Base-by-base conservation (phyloP, 2,113 vertebrate species). In the Etheostoma spectabile region DNA sequence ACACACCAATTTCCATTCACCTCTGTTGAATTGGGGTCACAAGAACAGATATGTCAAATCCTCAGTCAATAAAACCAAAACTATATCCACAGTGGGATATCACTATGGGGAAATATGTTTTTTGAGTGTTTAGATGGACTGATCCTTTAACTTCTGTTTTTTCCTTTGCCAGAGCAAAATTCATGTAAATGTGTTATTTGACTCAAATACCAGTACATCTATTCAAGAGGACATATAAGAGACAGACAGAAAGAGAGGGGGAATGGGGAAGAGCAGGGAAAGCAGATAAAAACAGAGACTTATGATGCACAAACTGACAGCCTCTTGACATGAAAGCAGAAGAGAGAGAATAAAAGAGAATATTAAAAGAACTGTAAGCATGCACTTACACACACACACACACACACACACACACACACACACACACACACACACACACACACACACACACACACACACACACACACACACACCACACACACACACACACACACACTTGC, bases 321-420 rank as follows among this genome's bases (percentile, higher is more conserved):
- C 60, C 74, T 77, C 86, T 77, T 89, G 86, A 92, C 88, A 93
- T 93, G 87, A 92, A 94, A 93, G 92, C 86, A 91, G 88, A 86
- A 49, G 62, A 72, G 79, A 87, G 73, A 68, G 65, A 91, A 93
- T 90, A 90, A 91, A 93, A 93, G 92, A 75, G 90, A 92, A 94
- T 93, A 86, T 89, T 92, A 88, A 92, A 91, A 60, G 88, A 89
- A 90, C 86, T 82, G 73, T 91, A 93, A 93, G 87, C 90, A 89
- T 84, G 84, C 88, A 87, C 90, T 93, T 94, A 78, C 61, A 71
- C 73, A 80, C 89, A 87, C 81, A 66, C 73, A 18, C 35, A 35
- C 57, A 69, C 33, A 60, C 72, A 51, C 60, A 42, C 33, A 65
- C 66, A 67, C 75, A 80, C 88, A 86, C 81, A 56, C 62, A 33